Percentiles rank a stretch among this genome's conserved stretches.
These are phyloP conservation scores for Drosophila jambulina DNA, from an alignment of 1,140 invertebrate genomes.

Conservation along the genomic window DNA sequence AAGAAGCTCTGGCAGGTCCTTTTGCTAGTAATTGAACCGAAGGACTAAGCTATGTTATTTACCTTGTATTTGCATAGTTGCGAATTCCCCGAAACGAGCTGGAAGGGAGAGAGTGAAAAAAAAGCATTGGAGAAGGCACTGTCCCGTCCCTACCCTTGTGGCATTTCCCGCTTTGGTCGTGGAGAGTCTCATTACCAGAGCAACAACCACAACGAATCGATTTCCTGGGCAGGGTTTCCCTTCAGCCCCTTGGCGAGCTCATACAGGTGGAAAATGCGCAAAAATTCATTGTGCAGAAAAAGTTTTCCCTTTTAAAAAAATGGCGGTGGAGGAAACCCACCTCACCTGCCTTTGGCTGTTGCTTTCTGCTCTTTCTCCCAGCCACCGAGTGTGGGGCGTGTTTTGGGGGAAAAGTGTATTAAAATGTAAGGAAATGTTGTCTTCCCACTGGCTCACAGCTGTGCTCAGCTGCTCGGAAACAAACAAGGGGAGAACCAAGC, in stretches of 20 bases:
- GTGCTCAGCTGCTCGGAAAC: conserved; percentile 78
- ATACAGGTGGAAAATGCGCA: conserved; percentile 83
- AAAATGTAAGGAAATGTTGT: conserved; percentile 69
- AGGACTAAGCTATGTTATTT: conserved; percentile 63
- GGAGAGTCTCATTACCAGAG: conserved; percentile 59
- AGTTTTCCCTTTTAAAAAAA: conserved; percentile 52
- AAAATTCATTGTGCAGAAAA: conserved; percentile 84
- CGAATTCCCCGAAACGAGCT: conserved; percentile 29
- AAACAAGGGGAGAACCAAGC: conserved; percentile 37
- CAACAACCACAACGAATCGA: conserved; percentile 80
- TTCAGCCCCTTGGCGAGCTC: conserved; percentile 28
- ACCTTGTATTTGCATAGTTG: conserved; percentile 71
- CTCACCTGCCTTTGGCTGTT: conserved; percentile 71
- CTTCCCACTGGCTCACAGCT: conserved; percentile 58
- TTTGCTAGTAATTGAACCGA: conserved; percentile 59
- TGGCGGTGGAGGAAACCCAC: conserved; percentile 3
- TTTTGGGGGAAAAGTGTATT: conserved; percentile 70
- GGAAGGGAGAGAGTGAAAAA: conserved; percentile 1
- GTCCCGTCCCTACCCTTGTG: conserved; percentile 21
- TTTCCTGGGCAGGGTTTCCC: conserved; percentile 43
- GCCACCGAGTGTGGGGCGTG: not conserved
- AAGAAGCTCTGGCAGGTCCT: not conserved
- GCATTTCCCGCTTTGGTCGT: conserved; percentile 28
- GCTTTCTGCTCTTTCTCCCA: conserved; percentile 62
- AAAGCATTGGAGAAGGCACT: conserved; percentile 56